phyloP scores from a whole-genome alignment of 2,113 vertebrate genomes.

The Puntigrus tetrazona region DNA sequence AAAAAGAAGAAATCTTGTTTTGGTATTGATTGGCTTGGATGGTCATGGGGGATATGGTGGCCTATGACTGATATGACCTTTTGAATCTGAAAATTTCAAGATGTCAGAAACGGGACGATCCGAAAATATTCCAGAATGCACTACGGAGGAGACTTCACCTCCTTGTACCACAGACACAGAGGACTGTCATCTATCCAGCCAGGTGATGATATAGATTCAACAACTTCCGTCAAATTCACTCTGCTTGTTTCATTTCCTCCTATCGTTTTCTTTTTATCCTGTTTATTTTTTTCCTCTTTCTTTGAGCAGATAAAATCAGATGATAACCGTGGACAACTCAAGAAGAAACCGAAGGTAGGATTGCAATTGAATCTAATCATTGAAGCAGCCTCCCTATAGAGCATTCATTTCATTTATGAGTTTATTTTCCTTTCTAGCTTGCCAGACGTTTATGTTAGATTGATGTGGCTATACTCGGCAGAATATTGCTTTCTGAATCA shows the following conservation, averaged over 20 bases:
- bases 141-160: conserved; percentile 43
- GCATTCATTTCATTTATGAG: conserved; percentile 18
- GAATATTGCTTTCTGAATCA: conserved; percentile 24
- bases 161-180: conserved; percentile 48
- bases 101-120: conserved; percentile 65
- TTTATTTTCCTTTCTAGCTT: not conserved
- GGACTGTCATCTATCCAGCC: conserved; percentile 52
- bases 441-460: not conserved
- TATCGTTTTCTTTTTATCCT: not conserved
- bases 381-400: conserved; percentile 22
- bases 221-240: not conserved
- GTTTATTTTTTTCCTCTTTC: not conserved
- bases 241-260: not conserved
- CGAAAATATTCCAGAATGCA: conserved; percentile 54
- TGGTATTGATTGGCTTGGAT: not conserved
- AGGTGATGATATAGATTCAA: conserved; percentile 63
- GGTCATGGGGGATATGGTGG: conserved; percentile 35
- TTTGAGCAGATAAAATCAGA: conserved; percentile 57
- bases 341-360: conserved; percentile 73
- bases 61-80: not conserved
- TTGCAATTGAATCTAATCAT: not conserved
- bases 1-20: not conserved
- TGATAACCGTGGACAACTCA: conserved; percentile 66
- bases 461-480: not conserved
- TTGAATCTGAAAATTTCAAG: conserved; percentile 46